These are phyloP conservation scores for Murina feae DNA, from an alignment of 2,113 vertebrate genomes.

Conservation along the genomic window DNA sequence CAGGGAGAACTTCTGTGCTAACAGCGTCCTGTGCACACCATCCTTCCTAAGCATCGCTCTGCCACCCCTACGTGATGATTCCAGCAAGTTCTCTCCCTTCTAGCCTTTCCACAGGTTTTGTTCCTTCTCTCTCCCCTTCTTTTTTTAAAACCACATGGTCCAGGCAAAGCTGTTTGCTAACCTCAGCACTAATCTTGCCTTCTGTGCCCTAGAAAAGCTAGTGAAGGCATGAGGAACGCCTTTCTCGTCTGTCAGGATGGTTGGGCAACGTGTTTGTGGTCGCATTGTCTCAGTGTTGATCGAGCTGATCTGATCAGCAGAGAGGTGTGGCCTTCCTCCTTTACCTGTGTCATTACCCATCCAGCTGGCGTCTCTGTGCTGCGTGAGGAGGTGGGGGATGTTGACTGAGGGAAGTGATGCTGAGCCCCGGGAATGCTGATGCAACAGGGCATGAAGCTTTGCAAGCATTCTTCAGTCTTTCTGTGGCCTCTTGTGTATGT, in stretches of 20 bases:
- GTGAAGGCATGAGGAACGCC: background rate
- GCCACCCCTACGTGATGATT: background rate
- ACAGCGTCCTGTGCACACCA: background rate
- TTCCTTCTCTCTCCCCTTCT: background rate
- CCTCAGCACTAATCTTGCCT: background rate
- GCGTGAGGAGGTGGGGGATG: background rate
- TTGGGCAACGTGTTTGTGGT: constrained; percentile 13
- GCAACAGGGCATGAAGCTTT: background rate
- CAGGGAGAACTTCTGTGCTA: background rate
- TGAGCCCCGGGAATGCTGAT: background rate
- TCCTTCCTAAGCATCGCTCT: background rate
- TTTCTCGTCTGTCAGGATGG: background rate
- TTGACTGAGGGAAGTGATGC: background rate
- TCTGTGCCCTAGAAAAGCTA: background rate
- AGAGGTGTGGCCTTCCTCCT: background rate
- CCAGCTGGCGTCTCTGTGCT: background rate
- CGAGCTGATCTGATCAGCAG: background rate
- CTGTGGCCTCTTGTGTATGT: background rate
- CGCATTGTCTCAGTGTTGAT: background rate
- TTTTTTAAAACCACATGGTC: background rate
- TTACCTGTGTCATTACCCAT: background rate
- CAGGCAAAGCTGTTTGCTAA: constrained; percentile 9
- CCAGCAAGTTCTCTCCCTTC: background rate
- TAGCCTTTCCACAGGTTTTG: background rate
- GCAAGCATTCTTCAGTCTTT: background rate